These are phyloP conservation scores for Drosophila seguyi DNA, from an alignment of 1,140 invertebrate genomes.

Conservation along the genomic window DNA sequence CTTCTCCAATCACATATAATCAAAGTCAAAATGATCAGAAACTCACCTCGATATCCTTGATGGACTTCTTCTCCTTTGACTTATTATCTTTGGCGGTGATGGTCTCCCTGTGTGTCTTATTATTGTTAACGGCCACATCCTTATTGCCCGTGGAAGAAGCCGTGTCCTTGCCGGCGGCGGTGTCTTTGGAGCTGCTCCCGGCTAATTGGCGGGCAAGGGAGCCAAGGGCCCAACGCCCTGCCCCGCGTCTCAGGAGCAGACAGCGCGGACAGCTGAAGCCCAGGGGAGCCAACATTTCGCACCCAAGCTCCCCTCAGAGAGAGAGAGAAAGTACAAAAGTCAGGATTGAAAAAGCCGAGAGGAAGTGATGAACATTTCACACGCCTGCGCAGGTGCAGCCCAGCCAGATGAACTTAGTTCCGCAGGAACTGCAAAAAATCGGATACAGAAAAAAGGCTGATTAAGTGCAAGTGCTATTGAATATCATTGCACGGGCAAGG, in stretches of 20 bases:
- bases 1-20: no score
- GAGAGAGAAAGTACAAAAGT: conserved; percentile 21
- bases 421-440: conserved; percentile 75
- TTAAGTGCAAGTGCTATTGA: conserved; percentile 55
- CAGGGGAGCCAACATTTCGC: conserved; percentile 89
- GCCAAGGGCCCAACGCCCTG: conserved; percentile 9
- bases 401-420: conserved; percentile 65
- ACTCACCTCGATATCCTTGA: conserved; percentile 55
- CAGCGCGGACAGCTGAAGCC: conserved; percentile 91
- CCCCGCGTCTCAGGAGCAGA: conserved; percentile 33
- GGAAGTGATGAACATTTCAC: conserved; percentile 66
- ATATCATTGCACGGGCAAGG: conserved; percentile 56
- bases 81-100: conserved; percentile 11
- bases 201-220: conserved; percentile 33
- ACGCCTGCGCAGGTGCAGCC: conserved; percentile 66
- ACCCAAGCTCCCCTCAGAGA: conserved; percentile 17
- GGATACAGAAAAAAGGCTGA: conserved; percentile 56
- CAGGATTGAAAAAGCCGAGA: conserved; percentile 36
- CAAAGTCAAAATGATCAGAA: background rate
- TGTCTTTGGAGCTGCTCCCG: conserved; percentile 19
- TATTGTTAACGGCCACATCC: background rate
- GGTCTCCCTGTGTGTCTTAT: background rate
- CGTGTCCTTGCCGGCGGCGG: conserved; percentile 6
- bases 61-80: conserved; percentile 2
- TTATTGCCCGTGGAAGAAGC: background rate